A percentile compares a stretch with the other conserved stretches of the same genome.
Evolutionary conservation across 2,113 vertebrate species (phyloP).

Genomic region (Muntiacus reevesi): DNA sequence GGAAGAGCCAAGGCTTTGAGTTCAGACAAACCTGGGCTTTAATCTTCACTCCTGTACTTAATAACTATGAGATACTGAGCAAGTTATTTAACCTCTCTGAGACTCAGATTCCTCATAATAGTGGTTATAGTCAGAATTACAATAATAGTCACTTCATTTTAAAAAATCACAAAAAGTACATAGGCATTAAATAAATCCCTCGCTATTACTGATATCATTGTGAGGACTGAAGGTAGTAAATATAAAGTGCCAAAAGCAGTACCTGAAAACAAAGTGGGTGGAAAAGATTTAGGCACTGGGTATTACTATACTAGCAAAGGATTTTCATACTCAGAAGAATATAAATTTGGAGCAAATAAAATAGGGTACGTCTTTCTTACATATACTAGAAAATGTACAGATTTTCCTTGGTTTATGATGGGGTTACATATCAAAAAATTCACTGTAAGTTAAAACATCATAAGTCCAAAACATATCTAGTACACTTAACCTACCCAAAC

Average conservation of each 20-base stretch:
- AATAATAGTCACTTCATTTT: not conserved
- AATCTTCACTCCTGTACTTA: not conserved
- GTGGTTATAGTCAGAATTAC: not conserved
- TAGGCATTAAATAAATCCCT: not conserved
- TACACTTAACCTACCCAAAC: not conserved
- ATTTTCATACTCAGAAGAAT: not conserved
- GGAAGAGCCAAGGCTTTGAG: not conserved
- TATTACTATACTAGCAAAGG: not conserved
- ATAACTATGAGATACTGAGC: not conserved
- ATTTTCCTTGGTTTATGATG: not conserved
- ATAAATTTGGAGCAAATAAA: not conserved
- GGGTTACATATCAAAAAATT: not conserved
- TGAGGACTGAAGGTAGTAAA: not conserved
- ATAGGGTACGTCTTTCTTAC: not conserved
- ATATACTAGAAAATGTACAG: not conserved
- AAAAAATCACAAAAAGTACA: not conserved
- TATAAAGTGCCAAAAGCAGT: not conserved
- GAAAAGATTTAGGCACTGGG: not conserved
- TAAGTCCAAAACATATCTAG: not conserved
- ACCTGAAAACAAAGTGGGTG: not conserved
- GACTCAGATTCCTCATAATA: not conserved
- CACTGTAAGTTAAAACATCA: not conserved
- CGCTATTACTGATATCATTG: not conserved
- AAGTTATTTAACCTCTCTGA: not conserved
- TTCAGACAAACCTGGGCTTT: not conserved